A percentile compares a stretch with the other conserved stretches of the same genome.
Evolutionary conservation across 2,888 invertebrate genomes (phyloP).

Genomic region (Amphiduros pacificus): DNA sequence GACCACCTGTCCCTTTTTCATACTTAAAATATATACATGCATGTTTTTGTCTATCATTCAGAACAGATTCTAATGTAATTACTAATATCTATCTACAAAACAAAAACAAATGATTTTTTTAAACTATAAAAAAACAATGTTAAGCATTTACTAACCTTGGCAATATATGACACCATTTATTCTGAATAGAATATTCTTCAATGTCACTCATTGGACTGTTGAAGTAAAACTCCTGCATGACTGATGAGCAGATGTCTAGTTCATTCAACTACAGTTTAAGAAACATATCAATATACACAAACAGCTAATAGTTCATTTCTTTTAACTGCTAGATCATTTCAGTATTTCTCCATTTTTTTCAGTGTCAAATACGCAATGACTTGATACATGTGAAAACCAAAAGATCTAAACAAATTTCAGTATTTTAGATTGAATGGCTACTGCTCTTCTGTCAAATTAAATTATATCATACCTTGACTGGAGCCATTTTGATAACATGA

Average conservation of each 20-base stretch:
- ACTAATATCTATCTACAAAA: background rate
- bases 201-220: constrained; percentile 9
- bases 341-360: constrained; percentile 6
- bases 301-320: background rate
- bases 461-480: too few species aligned
- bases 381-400: constrained; percentile 26
- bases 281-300: background rate
- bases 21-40: too few species aligned
- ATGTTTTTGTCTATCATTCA: too few species aligned
- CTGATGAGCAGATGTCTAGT: constrained; percentile 1
- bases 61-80: background rate
- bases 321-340: background rate
- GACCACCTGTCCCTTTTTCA: constrained; percentile 52
- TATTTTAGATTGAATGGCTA: too few species aligned
- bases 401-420: too few species aligned
- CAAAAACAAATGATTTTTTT: background rate
- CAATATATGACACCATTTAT: constrained; percentile 48
- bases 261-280: background rate
- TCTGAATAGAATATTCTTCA: constrained; percentile 23
- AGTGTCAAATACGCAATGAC: constrained; percentile 36
- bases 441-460: too few species aligned
- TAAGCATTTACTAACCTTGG: constrained; percentile 38
- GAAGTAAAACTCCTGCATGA: background rate
- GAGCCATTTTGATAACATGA: too few species aligned
- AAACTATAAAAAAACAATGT: background rate